Evolutionary conservation across 2,888 invertebrate genomes (phyloP), one percentile per base, ranked within the genome.

Genomic region (Rhodophaea formosa): DNA sequence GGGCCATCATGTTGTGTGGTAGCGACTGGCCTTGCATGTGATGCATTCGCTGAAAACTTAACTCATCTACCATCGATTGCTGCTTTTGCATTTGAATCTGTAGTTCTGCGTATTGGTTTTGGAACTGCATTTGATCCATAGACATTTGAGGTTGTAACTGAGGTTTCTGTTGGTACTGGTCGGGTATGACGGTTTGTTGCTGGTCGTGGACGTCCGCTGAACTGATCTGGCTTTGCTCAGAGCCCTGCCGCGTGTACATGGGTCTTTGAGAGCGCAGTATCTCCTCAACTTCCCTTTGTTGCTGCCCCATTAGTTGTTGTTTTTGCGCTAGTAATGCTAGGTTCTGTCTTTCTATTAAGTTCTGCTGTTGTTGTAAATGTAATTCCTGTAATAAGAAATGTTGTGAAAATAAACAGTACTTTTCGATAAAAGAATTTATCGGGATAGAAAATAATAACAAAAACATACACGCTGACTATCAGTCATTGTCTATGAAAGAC

Each of bases 261-360:
- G 88, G 87, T 16, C 89, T 77, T 52, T 91, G 91, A 0, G 80
- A 67, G 7, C 88, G 70, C 1, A 89, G 62, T 35, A 86, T 83
- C 62, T 90, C 88, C 60, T 86, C 88, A 0, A 90, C 84, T 63
- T 88, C 88, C 58, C 90, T 91, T 58, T 91, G 88, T n/a, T 92
- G 93, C 59, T 92, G 91, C 0, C 91, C 92, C 75, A 92, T 88
- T 7, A 92, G 75, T 60, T 88, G 91, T 62, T 89, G 89, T 62
- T 91, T 92, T 57, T 91, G 88, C 0, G 93, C 88, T 32, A 92
- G 77, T 46, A 92, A 82, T 0, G 92, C 87, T 42, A 93, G 77
- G 55, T 90, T 91, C 70, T 92, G 92, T 66, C 93, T 93, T 66
- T 93, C 93, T 54, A 93, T 89, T 39, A 92, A 84, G 66, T 93